phyloP scores from a whole-genome alignment of 2,888 invertebrate species.

The Euplexia lucipara region DNA sequence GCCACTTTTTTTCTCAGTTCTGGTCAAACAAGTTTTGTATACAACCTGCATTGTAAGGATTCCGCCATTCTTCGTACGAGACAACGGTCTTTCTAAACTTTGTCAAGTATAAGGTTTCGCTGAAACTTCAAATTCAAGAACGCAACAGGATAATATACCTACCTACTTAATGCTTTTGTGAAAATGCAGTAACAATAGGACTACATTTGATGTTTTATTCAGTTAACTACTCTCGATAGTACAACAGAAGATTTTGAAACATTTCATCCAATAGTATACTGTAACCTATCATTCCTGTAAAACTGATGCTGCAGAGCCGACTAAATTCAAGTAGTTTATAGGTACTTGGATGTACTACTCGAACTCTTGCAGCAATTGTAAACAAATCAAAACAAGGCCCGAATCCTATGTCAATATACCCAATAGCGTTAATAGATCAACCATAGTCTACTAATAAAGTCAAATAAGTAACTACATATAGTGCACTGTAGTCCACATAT shows the following conservation, averaged over 20 bases:
- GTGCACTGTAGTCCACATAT: too few species aligned
- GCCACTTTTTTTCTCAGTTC: constrained; percentile 89
- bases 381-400: too few species aligned
- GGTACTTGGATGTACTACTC: too few species aligned
- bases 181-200: background rate
- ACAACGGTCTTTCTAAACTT: constrained; percentile 87
- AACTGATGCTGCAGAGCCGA: too few species aligned
- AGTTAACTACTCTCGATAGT: background rate
- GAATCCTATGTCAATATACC: too few species aligned
- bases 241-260: too few species aligned
- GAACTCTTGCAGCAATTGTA: too few species aligned
- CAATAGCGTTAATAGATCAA: too few species aligned
- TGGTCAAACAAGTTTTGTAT: constrained; percentile 91
- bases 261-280: too few species aligned
- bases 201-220: background rate
- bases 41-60: constrained; percentile 91
- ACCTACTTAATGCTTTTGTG: background rate
- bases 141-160: constrained; percentile 13
- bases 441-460: too few species aligned
- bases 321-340: too few species aligned
- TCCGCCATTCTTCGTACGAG: constrained; percentile 88
- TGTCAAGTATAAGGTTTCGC: constrained; percentile 74
- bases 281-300: background rate
- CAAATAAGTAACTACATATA: too few species aligned
- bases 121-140: constrained; percentile 54